Base-by-base conservation (phyloP, 1,140 invertebrate genomes). In the Hyles vespertilio region DNA sequence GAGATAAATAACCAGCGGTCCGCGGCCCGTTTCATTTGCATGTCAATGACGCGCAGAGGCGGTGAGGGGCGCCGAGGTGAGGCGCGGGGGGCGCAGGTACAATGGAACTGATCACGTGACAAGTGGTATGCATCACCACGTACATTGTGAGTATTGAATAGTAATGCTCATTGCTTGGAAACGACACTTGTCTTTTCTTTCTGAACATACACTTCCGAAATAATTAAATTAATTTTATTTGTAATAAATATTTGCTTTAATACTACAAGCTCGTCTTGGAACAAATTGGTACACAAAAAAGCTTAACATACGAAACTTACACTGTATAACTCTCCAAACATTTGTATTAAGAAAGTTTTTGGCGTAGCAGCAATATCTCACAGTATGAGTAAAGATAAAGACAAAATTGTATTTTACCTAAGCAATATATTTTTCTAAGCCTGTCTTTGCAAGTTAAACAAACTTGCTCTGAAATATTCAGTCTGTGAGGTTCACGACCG, bases 1-100 rank as follows among this genome's bases (percentile, higher is more conserved):
- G 79, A 87, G 78, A 87, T 87, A 87, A 84, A 82, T 79, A 85
- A 85, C 79, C 69, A 72, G 69, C 61, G 69, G 78, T 81, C 75
- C 70, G 74, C 72, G 69, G 73, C 74, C 62, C 69, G 70, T 78
- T 81, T 81, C 79, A 86, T 87, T 85, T 84, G 73, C 84, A 87
- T 86, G 77, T 72, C 80, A 78, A 84, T 80, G 70, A 67, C 56
- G 67, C 55, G 59, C 63, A 72, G 59, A 50, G 65, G 64, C 40
- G 67, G 33, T 51, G 60, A 58, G 59, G 63, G 48, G 50, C 45
- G 61, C 58, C 52, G 47, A 67, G 51, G 65, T 43, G 52, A 58
- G 51, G n/a, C 43, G 43, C 40, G 59, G 59, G 7, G 36, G 5
- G 67, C 68, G 61, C 59, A 61, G 74, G 61, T 67, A 60, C 69